Percentiles rank a stretch among this genome's conserved stretches.
Evolutionary conservation across 2,888 invertebrate species (phyloP).

Genomic region (Ceratothoa steindachneri): DNA sequence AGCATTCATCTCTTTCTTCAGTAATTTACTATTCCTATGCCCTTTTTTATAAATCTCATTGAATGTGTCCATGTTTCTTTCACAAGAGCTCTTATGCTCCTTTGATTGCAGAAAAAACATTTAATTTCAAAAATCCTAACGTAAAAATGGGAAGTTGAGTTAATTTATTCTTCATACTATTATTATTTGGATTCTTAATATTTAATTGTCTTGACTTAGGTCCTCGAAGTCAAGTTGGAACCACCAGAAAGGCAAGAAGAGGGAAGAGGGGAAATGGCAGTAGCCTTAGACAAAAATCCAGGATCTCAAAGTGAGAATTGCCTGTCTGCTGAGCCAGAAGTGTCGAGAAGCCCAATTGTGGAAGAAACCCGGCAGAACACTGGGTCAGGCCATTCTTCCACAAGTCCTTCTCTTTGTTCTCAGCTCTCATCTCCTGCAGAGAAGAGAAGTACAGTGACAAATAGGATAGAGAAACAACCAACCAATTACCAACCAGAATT

Average conservation of each 20-base stretch:
- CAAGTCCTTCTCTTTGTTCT: constrained; percentile 24
- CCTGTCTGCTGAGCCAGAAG: constrained; percentile 17
- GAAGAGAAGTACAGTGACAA: neutral
- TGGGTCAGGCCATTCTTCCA: constrained; percentile 22
- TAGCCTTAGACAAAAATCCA: neutral
- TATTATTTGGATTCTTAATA: too few relatives aligned
- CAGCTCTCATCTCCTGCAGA: neutral
- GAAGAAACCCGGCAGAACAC: neutral
- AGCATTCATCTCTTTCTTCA: too few relatives aligned
- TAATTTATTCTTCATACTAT: too few relatives aligned
- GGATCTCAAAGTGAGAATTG: constrained; percentile 2
- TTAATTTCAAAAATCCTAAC: too few relatives aligned
- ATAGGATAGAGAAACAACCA: neutral
- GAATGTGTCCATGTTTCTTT: too few relatives aligned
- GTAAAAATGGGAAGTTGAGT: too few relatives aligned
- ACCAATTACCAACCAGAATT: constrained; percentile 41
- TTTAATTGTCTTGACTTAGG: too few relatives aligned
- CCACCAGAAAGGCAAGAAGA: constrained; percentile 32
- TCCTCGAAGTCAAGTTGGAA: constrained; percentile 42
- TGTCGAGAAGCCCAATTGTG: neutral
- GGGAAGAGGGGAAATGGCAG: neutral
- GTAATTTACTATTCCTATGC: too few relatives aligned
- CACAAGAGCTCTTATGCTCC: too few relatives aligned
- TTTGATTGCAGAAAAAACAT: too few relatives aligned
- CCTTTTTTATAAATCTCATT: too few relatives aligned